These are phyloP conservation scores for Ictidomys tridecemlineatus DNA, from an alignment of 2,113 vertebrate species.

Conservation along the genomic window DNA sequence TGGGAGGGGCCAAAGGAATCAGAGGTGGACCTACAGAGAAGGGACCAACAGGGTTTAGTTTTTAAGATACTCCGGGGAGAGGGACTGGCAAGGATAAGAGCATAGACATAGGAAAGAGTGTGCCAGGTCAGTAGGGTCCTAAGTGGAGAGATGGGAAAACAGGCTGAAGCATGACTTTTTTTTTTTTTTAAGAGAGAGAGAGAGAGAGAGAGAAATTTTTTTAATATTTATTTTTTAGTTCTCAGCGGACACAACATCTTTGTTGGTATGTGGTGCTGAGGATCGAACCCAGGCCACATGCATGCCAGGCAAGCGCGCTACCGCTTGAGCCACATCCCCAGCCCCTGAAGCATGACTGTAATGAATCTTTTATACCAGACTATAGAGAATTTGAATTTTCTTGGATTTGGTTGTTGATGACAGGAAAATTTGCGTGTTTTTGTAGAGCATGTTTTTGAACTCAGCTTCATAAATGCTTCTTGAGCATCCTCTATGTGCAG, in stretches of 20 bases:
- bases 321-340: no score
- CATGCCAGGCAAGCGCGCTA: no score
- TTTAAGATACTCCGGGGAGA: neutral
- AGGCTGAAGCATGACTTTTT: neutral
- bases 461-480: neutral
- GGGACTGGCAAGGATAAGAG: no score
- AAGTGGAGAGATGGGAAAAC: rapidly evolving
- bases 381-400: constrained; percentile 10
- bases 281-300: no score
- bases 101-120: rapidly evolving
- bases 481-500: neutral
- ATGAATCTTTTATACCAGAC: neutral
- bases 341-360: neutral
- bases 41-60: neutral
- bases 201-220: no score
- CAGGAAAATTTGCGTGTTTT: neutral
- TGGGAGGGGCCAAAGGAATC: neutral
- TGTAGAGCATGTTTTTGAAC: neutral
- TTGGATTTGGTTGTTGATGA: neutral
- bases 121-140: no score
- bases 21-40: neutral
- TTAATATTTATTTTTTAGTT: no score
- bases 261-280: no score
- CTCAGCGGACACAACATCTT: no score
- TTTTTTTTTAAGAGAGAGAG: no score